A percentile compares a stretch with the other conserved stretches of the same genome.
Conservation (phyloP, 2,113 vertebrate species). For the Brachypodius melanocephalos region DNA sequence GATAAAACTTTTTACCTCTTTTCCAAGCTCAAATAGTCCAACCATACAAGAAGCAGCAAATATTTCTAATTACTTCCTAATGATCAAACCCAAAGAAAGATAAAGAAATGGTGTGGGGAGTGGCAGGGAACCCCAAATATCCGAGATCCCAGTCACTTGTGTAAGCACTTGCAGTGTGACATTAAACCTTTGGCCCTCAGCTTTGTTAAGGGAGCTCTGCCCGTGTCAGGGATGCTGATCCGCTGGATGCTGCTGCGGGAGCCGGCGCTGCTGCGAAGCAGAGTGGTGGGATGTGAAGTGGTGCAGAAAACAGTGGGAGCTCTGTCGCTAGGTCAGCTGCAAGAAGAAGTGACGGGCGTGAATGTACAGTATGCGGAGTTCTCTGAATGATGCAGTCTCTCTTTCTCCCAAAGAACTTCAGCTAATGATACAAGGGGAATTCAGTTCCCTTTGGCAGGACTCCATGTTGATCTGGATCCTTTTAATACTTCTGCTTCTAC, state of each 20-base stretch:
- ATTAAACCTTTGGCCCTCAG: constrained; percentile 30
- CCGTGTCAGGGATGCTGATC: neutral
- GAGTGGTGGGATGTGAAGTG: constrained; percentile 57
- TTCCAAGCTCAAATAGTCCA: neutral
- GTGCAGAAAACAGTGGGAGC: constrained; percentile 68
- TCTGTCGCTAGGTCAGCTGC: constrained; percentile 77
- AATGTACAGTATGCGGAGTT: constrained; percentile 71
- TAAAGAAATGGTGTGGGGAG: neutral
- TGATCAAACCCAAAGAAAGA: neutral
- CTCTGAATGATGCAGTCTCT: constrained; percentile 75
- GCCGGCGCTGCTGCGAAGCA: constrained; percentile 3
- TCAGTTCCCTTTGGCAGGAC: constrained; percentile 74
- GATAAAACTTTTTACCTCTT: neutral
- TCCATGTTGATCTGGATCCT: constrained; percentile 71
- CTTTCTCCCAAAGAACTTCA: constrained; percentile 67
- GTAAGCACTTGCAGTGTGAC: neutral
- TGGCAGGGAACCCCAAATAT: neutral
- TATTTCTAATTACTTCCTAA: neutral
- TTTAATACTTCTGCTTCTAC: constrained; percentile 69
- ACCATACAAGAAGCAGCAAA: neutral
- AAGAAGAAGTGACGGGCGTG: constrained; percentile 65
- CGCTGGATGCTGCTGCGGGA: neutral
- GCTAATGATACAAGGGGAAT: constrained; percentile 73
- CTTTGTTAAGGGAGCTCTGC: neutral
- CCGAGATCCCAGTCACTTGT: neutral